Evolutionary conservation across 2,113 vertebrate species (phyloP).

Genomic region (Labrus mixtus): DNA sequence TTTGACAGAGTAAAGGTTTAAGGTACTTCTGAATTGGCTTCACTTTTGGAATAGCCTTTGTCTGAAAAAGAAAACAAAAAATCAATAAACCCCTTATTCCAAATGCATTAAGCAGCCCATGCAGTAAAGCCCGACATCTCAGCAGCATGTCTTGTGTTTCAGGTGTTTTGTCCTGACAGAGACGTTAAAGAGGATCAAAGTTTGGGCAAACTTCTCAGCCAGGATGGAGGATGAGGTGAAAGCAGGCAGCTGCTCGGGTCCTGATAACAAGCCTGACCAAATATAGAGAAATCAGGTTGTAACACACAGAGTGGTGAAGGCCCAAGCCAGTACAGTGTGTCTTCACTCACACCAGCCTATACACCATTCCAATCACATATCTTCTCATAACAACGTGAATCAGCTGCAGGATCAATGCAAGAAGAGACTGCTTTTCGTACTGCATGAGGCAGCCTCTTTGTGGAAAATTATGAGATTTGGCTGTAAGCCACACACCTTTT

Average conservation of each 20-base stretch:
- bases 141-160: not conserved
- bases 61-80: not conserved
- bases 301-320: not conserved
- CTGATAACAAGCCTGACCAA: conserved; percentile 46
- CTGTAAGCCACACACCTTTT: not conserved
- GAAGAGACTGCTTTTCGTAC: conserved; percentile 33
- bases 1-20: not conserved
- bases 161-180: conserved; percentile 19
- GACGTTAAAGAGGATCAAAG: not conserved
- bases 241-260: conserved; percentile 33
- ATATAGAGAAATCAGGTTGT: conserved; percentile 56
- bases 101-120: not conserved
- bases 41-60: not conserved
- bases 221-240: conserved; percentile 8
- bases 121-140: not conserved
- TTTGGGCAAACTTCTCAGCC: not conserved
- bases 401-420: conserved; percentile 61
- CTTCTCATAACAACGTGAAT: conserved; percentile 55
- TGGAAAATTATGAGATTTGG: conserved; percentile 42
- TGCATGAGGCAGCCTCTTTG: conserved; percentile 20
- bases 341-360: conserved; percentile 49
- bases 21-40: not conserved
- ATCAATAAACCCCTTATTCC: conserved; percentile 26
- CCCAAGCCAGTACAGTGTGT: conserved; percentile 11
- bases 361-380: conserved; percentile 37